Percentiles rank a stretch among this genome's conserved stretches.
These are phyloP conservation scores for Lota lota DNA, from an alignment of 2,113 vertebrate species.

Conservation along the genomic window DNA sequence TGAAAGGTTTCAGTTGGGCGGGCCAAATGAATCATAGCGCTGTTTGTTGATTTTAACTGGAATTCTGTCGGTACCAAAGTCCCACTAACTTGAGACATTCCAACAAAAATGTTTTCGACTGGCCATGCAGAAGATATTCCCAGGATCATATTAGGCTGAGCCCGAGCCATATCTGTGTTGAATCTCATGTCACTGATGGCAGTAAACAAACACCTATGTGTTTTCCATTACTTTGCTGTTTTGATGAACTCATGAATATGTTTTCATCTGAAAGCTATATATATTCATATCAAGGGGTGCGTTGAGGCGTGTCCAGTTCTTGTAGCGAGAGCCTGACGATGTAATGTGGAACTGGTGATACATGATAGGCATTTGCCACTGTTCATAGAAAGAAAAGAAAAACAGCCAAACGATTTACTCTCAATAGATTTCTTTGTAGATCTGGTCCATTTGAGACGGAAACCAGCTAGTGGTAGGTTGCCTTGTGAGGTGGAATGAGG, in stretches of 20 bases:
- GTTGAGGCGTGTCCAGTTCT: no score
- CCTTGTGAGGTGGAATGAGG: no score
- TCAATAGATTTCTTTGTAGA: no score
- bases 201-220: conserved; percentile 16
- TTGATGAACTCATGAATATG: conserved; percentile 15
- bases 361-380: no score
- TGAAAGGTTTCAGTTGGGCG: conserved; percentile 8
- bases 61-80: conserved; percentile 6
- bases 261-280: conserved; percentile 11
- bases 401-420: no score
- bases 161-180: conserved; percentile 27
- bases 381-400: no score
- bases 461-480: no score
- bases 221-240: conserved; percentile 1
- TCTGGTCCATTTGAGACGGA: no score
- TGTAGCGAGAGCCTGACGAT: no score
- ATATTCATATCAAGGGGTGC: no score
- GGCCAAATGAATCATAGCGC: no score
- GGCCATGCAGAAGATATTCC: conserved; percentile 3
- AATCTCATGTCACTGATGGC: conserved; percentile 18
- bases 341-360: no score
- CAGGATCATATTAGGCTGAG: conserved; percentile 23
- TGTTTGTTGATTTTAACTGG: background rate
- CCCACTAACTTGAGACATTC: conserved; percentile 5
- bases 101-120: conserved; percentile 18